Evolutionary conservation across 2,113 vertebrate genomes (phyloP), one percentile per base, ranked within the genome.

Genomic region (Anser brachyrhynchus): DNA sequence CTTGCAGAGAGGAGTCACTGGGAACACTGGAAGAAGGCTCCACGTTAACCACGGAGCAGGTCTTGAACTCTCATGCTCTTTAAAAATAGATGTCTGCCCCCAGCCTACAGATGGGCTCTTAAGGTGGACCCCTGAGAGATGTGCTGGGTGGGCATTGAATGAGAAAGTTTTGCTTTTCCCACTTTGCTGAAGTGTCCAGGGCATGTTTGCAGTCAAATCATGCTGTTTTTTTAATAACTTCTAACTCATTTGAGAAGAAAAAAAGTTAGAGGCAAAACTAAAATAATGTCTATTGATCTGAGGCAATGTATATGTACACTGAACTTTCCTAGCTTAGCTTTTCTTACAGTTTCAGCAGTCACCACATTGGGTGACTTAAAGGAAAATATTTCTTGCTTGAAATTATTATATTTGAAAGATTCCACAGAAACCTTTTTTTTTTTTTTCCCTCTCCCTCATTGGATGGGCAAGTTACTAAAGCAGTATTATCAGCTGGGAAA

Each of bases 401-500:
- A 89, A 72, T 58, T 46, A 52, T 90, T 84, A 11, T 39, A 15
- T 93, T 90, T 95, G 90, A 94, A 92, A 93, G 75, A 84, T 77
- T 94, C 92, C 64, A 15, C 92, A 90, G 92, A 66, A 85, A 90
- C 80, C 39, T 85, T 81, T 65, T 84, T 67, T 87, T 62, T 67
- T 65, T 85, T 81, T 66, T 84, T 64, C 84, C 59, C 67, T 94
- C 41, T 66, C 70, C 58, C 0, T 9, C 57, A 87, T 93, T 29
- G 67, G 77, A 66, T 71, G 92, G 92, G 91, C 77, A 80, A 66
- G 59, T 64, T 87, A 71, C 87, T 84, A 91, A 78, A 89, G 70
- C 90, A 66, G 41, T 44, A 3, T 49, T 93, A 96, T 95, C 95
- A 96, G 78, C 92, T 96, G 96, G 95, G 87, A 95, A 96, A 95